Evolutionary conservation across 37 sponge, comb jelly and placozoan species (phyloP), one percentile per base, ranked within the genome.

Genomic region (Beroe forskalii): DNA sequence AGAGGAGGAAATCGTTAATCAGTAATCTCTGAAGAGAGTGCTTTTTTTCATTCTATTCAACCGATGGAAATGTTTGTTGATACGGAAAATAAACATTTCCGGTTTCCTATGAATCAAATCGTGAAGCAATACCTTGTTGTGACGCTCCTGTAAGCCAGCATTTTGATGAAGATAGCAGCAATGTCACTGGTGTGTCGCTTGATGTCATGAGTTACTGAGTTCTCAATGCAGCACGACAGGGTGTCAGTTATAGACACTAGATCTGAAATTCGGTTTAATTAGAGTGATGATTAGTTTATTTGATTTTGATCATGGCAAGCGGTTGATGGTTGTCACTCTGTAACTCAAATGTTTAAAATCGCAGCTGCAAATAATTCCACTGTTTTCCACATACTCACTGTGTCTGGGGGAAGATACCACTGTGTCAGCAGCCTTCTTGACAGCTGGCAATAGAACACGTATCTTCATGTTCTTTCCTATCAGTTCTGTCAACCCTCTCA

Each of bases 121-220:
- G n/a, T n/a, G n/a, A n/a, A n/a, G n/a, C n/a, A n/a, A n/a, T n/a
- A 69, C 72, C 72, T 69, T 17, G 38, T 69, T 12, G 72, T 69
- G 3, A 32, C 32, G 32, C 32, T 32, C 19, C 72, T 69, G 72
- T 69, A 69, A 6, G 72, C 28, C 1, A 69, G 4, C 38, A 69
- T 6, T 14, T 31, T 36, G 37, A 69, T 32, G 72, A 69, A 69
- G 72, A 69, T 69, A 37, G 35, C 14, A 33, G 17, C 38, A 32
- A 69, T 69, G 32, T 36, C 72, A 36, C 17, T 35, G 32, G 17
- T 37, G 12, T 69, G 72, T 19, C 32, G 27, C 72, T 69, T 69
- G 35, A 69, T 69, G 72, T 69, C 72, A 35, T 69, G 72, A 20
- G 72, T 35, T 2, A 2, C 39, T 19, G 27, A 32, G 19, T 36